Conservation (phyloP, 2,797 vertebrate species). For the Okamejei kenojei region DNA sequence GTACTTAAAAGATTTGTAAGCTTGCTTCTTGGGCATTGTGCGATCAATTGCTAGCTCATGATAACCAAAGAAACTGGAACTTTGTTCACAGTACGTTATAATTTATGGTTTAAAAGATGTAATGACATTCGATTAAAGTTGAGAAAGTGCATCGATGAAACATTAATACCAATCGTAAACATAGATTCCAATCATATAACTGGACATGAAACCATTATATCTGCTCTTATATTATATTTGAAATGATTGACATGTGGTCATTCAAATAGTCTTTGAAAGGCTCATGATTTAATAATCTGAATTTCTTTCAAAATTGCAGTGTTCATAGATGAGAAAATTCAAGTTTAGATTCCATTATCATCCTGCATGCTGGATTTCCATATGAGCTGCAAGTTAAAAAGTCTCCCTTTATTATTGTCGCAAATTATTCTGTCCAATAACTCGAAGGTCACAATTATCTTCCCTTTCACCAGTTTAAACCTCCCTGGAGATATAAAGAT, state of each 20-base stretch:
- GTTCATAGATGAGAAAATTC: slow-evolving; percentile 16
- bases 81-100: background rate
- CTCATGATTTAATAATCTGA: slow-evolving; percentile 6
- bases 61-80: background rate
- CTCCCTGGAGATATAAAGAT: slow-evolving; percentile 10
- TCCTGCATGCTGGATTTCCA: background rate
- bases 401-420: background rate
- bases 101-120: background rate
- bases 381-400: slow-evolving; percentile 20
- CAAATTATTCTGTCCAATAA: slow-evolving; percentile 15
- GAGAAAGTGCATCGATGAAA: background rate
- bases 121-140: slow-evolving; percentile 12
- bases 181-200: slow-evolving; percentile 4
- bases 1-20: too few relatives aligned
- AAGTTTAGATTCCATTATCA: background rate
- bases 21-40: too few relatives aligned
- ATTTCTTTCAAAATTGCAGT: slow-evolving; percentile 14
- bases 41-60: too few relatives aligned
- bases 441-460: slow-evolving; percentile 19
- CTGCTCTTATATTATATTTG: background rate
- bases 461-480: background rate
- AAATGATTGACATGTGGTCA: background rate
- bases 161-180: background rate
- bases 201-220: background rate
- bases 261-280: slow-evolving; percentile 1